Evolutionary conservation across 2,888 invertebrate genomes (phyloP), one percentile per base, ranked within the genome.

Genomic region (Hipparchia semele): DNA sequence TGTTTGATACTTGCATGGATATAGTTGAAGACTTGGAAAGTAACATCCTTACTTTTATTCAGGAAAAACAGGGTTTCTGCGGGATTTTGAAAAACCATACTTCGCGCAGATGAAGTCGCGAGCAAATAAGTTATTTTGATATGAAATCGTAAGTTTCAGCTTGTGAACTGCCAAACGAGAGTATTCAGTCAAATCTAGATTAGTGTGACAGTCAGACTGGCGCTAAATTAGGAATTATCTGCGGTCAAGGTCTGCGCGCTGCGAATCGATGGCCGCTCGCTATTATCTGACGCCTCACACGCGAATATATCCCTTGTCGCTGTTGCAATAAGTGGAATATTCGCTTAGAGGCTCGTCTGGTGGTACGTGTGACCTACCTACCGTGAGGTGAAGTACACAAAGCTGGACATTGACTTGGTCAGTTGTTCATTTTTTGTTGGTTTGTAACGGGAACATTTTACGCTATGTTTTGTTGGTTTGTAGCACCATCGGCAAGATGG

Each of bases 231-330:
- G 7, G 6, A 64, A 51, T 64, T 13, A 64, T 51, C 33, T 7
- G 65, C 33, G 65, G 65, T 65, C 65, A 65, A 65, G 65, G 65
- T 53, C 53, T 64, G 51, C 13, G 2, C 61, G 13, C 62, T 10
- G 10, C 64, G 8, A 53, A 51, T 51, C 65, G 65, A 65, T 65
- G 65, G 65, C 10, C 65, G 33, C 13, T 10, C 7, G 33, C 5
- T 46, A 45, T 61, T 5, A 12, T 12, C 53, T 9, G 51, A 2
- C 23, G 10, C 12, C 10, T 12, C 23, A 2, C 49, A 13, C 1
- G 6, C 65, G 3, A 53, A 23, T 33, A 33, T 33, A 65, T 33
- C 6, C 64, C 53, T 65, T 65, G 8, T 12, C 6, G 0, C 53
- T 33, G 3, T 23, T 3, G 23, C 12, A 7, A 33, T 53, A 53